These are phyloP conservation scores for Sepioteuthis lessoniana DNA, from an alignment of 2,888 invertebrate species.

Conservation along the genomic window DNA sequence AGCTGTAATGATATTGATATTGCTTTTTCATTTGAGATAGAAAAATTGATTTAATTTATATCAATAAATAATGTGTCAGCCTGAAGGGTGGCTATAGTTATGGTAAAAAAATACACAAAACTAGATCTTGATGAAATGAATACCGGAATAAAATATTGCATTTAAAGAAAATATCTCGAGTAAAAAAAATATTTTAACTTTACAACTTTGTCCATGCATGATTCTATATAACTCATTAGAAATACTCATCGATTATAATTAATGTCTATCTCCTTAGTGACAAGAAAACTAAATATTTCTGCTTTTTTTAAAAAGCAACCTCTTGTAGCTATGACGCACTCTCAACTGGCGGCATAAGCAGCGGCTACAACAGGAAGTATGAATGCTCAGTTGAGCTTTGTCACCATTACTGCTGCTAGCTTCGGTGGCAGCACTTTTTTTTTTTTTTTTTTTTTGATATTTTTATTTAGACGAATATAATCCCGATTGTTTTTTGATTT, in stretches of 20 bases:
- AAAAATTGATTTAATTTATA: background rate
- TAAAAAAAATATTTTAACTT: background rate
- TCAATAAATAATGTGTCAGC: background rate
- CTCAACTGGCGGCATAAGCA: background rate
- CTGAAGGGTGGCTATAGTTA: background rate
- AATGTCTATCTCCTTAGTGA: background rate
- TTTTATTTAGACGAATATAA: too few species aligned
- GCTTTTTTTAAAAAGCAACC: too few species aligned
- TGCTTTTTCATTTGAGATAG: background rate
- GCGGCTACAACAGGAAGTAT: constrained; percentile 23
- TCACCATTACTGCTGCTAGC: constrained; percentile 23
- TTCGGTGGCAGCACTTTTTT: background rate
- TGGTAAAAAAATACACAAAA: background rate
- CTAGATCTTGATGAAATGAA: too few species aligned
- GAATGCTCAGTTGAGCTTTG: background rate
- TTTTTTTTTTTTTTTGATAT: background rate
- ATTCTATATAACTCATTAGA: background rate
- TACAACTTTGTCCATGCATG: background rate
- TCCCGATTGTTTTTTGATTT: too few species aligned
- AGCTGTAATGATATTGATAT: background rate
- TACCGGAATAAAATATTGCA: too few species aligned
- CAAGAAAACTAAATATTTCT: background rate
- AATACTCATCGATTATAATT: background rate
- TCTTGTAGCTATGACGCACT: background rate
- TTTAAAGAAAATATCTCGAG: too few species aligned